Percentiles rank a stretch among this genome's conserved stretches.
These are phyloP conservation scores for Catocala sponsa DNA, from an alignment of 2,888 invertebrate species.

Conservation along the genomic window DNA sequence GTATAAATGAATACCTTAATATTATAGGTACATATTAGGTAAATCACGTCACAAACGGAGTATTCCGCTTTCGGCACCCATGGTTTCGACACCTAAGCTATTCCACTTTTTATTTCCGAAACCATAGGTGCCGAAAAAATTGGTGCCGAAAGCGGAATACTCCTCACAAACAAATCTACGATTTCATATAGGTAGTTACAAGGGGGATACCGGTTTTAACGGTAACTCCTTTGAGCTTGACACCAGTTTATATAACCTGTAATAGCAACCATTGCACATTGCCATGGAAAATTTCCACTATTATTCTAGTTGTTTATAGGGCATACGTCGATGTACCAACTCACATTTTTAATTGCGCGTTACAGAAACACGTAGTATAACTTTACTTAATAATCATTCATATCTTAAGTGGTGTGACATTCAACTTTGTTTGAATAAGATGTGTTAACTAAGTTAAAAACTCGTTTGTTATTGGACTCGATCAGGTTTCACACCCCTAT, in stretches of 20 bases:
- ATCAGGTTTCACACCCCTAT: conserved; percentile 1
- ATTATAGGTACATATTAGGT: background rate
- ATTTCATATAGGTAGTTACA: conserved; percentile 21
- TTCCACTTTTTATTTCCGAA: no score
- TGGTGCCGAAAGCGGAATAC: no score
- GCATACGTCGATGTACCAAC: conserved; percentile 13
- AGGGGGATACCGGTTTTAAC: conserved; percentile 35
- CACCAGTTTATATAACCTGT: conserved; percentile 35
- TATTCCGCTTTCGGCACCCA: no score
- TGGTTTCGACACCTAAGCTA: no score
- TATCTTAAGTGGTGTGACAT: background rate
- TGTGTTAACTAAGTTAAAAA: background rate
- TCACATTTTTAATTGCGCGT: conserved; percentile 11
- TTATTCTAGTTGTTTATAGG: conserved; percentile 21
- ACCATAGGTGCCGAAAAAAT: no score
- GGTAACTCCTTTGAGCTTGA: conserved; percentile 44
- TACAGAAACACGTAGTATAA: conserved; percentile 15
- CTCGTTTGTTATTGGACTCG: background rate
- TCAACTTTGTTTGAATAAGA: background rate
- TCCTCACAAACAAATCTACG: background rate
- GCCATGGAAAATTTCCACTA: conserved; percentile 26
- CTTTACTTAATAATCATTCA: background rate
- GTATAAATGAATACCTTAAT: background rate
- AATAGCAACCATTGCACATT: conserved; percentile 30
- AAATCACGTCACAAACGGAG: background rate